These are phyloP conservation scores for Notamacropus eugenii DNA, from an alignment of 2,797 vertebrate species.

Conservation along the genomic window DNA sequence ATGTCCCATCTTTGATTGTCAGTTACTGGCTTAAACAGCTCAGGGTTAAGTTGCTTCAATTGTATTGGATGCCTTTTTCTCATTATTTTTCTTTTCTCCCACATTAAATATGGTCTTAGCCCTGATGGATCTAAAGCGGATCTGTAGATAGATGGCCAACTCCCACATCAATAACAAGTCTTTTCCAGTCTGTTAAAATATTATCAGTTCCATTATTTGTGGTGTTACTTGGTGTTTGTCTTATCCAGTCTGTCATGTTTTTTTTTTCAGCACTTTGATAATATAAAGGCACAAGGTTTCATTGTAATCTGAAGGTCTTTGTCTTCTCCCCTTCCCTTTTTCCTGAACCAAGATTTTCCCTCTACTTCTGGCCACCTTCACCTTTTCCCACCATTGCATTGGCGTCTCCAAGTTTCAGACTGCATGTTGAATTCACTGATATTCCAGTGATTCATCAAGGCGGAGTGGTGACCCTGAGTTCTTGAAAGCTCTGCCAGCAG, in stretches of 20 bases:
- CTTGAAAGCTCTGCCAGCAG: too few species aligned
- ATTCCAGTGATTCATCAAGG: too few species aligned
- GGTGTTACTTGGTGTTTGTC: background rate
- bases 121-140: background rate
- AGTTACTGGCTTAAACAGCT: background rate
- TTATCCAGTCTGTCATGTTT: background rate
- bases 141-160: background rate
- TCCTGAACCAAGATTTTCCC: too few species aligned
- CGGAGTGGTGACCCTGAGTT: too few species aligned
- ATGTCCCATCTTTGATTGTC: background rate
- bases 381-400: too few species aligned
- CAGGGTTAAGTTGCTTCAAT: background rate
- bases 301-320: background rate
- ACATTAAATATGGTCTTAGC: background rate
- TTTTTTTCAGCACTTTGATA: background rate
- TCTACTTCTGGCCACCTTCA: too few species aligned
- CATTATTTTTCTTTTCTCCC: background rate
- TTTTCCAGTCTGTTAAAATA: background rate
- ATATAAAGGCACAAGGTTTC: background rate
- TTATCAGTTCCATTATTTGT: background rate
- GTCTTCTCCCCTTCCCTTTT: background rate
- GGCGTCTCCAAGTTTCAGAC: too few species aligned
- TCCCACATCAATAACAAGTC: background rate
- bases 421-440: too few species aligned
- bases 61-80: background rate